Conservation (phyloP, 2,113 vertebrate species). For the Terrapene triunguis region DNA sequence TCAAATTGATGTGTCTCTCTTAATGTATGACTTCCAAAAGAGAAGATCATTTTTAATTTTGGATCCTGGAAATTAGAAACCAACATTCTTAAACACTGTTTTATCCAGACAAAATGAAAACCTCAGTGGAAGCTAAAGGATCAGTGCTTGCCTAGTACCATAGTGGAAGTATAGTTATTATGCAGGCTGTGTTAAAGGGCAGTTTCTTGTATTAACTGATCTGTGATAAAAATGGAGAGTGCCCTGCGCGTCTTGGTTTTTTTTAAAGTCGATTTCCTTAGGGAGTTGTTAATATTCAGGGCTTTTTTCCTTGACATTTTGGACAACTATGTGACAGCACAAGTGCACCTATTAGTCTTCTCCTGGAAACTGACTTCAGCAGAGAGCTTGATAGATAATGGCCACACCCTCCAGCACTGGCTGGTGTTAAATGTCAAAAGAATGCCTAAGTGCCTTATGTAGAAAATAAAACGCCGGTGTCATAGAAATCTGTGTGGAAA, state of each 20-base stretch:
- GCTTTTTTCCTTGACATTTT: constrained; percentile 56
- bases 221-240: neutral
- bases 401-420: constrained; percentile 45
- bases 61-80: constrained; percentile 42
- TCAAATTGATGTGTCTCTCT: neutral
- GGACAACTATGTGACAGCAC: constrained; percentile 68
- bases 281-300: constrained; percentile 58
- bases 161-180: neutral
- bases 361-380: constrained; percentile 50
- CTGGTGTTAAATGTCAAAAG: constrained; percentile 31
- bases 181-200: neutral
- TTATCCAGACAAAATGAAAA: neutral
- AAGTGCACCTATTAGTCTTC: constrained; percentile 66
- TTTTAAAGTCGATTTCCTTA: constrained; percentile 58
- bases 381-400: constrained; percentile 64
- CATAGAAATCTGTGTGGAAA: neutral
- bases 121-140: neutral
- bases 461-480: neutral
- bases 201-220: neutral
- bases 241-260: constrained; percentile 16
- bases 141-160: neutral
- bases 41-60: neutral
- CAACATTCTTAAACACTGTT: neutral
- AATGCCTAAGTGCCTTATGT: constrained; percentile 48
- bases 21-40: constrained; percentile 12